A percentile compares a stretch with the other conserved stretches of the same genome.
Conservation (phyloP, 2,888 invertebrate species). For the Hartigia nigra region DNA sequence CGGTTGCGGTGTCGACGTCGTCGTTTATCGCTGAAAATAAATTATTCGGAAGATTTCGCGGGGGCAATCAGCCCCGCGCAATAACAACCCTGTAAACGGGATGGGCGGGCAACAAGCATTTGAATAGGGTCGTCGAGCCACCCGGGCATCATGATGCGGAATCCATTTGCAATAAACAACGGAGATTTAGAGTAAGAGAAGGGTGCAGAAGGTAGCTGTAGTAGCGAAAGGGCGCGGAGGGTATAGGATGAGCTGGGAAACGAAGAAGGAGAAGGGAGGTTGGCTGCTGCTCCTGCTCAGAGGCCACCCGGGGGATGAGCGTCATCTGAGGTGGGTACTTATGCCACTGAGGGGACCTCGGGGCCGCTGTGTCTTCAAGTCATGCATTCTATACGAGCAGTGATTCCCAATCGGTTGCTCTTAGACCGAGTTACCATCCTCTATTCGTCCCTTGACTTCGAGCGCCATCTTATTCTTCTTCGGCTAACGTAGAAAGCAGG, state of each 20-base stretch:
- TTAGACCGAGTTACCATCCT: neutral
- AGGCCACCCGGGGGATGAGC: slow-evolving; percentile 34
- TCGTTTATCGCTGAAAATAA: slow-evolving; percentile 46
- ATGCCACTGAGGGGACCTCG: slow-evolving; percentile 57
- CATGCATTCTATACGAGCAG: slow-evolving; percentile 65
- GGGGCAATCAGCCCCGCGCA: slow-evolving; percentile 54
- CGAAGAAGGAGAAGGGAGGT: neutral
- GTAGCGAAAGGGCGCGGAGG: neutral
- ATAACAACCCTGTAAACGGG: slow-evolving; percentile 49
- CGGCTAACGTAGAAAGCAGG: neutral
- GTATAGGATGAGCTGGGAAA: neutral
- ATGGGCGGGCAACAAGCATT: slow-evolving; percentile 51
- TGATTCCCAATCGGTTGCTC: slow-evolving; percentile 40
- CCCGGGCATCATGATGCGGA: slow-evolving; percentile 60
- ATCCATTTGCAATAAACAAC: slow-evolving; percentile 67
- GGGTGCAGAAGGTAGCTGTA: slow-evolving; percentile 8
- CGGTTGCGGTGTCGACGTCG: neutral
- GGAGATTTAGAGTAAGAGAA: slow-evolving; percentile 52
- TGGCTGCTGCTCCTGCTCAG: slow-evolving; percentile 15
- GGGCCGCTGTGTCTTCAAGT: slow-evolving; percentile 58
- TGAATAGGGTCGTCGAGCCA: slow-evolving; percentile 55
- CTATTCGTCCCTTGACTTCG: neutral
- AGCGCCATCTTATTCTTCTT: neutral
- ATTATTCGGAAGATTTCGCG: slow-evolving; percentile 58
- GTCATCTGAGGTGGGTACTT: slow-evolving; percentile 60